A percentile compares a stretch with the other conserved stretches of the same genome.
phyloP scores from a whole-genome alignment of 2,888 invertebrate genomes.

The Orthosia cruda region DNA sequence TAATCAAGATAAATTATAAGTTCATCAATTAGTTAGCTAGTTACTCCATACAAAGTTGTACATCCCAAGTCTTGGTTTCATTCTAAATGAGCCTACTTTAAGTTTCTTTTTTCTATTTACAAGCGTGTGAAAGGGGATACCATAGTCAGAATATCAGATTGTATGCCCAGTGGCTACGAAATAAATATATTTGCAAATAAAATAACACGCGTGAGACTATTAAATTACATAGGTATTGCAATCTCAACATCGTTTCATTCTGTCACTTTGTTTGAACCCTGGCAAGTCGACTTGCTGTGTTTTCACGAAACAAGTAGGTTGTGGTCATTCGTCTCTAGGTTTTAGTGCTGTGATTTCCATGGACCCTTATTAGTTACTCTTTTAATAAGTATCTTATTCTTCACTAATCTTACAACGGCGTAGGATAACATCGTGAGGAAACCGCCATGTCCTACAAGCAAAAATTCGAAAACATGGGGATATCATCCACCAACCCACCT shows the following conservation, averaged over 20 bases:
- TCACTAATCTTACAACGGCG: no score
- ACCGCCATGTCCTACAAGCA: no score
- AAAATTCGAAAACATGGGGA: no score
- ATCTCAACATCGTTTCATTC: neutral
- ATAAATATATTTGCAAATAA: conserved; percentile 47
- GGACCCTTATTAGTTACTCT: no score
- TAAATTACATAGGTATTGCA: conserved; percentile 20
- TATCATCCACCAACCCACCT: no score
- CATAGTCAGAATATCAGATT: conserved; percentile 48
- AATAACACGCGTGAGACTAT: conserved; percentile 24
- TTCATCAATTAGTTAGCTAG: neutral
- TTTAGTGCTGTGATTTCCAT: no score
- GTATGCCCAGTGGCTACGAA: conserved; percentile 52
- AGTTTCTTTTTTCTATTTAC: neutral
- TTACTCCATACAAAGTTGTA: neutral
- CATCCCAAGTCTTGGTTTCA: neutral
- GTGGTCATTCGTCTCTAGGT: neutral
- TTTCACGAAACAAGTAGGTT: neutral
- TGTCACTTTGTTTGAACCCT: neutral
- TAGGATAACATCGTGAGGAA: no score
- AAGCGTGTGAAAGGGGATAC: conserved; percentile 41
- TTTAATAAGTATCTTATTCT: no score
- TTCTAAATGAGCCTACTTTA: neutral
- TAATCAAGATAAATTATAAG: neutral
- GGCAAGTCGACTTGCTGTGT: neutral